Conservation (phyloP, 2,797 vertebrate genomes). For the Phrynocephalus vlangalii region DNA sequence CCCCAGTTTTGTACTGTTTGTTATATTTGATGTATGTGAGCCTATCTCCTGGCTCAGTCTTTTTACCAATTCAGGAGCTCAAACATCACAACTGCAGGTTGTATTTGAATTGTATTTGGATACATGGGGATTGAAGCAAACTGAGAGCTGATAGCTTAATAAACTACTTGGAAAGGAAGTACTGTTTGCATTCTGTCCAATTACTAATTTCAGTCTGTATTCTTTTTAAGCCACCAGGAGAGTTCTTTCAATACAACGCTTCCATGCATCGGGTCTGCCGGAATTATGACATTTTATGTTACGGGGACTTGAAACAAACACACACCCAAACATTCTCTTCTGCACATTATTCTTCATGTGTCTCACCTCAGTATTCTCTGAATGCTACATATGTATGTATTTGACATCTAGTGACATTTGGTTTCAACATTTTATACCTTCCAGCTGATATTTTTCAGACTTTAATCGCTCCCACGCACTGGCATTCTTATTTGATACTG, state of each 20-base stretch:
- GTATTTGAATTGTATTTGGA: background rate
- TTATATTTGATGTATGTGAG: conserved; percentile 45
- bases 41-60: conserved; percentile 30
- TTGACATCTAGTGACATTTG: background rate
- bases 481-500: background rate
- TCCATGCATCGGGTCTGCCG: background rate
- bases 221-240: background rate
- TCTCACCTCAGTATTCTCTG: background rate
- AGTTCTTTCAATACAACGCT: background rate
- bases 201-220: background rate
- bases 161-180: background rate
- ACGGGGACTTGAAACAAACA: background rate
- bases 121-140: background rate
- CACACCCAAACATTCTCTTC: background rate
- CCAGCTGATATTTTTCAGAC: background rate
- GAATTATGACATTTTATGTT: background rate
- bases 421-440: background rate
- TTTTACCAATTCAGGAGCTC: conserved; percentile 8
- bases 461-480: background rate
- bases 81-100: background rate
- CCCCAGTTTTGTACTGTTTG: background rate
- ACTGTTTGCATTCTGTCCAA: background rate
- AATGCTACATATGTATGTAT: background rate
- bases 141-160: background rate
- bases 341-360: background rate